Base-by-base conservation (phyloP, 2,797 vertebrate species). In the Chrosomus eos region DNA sequence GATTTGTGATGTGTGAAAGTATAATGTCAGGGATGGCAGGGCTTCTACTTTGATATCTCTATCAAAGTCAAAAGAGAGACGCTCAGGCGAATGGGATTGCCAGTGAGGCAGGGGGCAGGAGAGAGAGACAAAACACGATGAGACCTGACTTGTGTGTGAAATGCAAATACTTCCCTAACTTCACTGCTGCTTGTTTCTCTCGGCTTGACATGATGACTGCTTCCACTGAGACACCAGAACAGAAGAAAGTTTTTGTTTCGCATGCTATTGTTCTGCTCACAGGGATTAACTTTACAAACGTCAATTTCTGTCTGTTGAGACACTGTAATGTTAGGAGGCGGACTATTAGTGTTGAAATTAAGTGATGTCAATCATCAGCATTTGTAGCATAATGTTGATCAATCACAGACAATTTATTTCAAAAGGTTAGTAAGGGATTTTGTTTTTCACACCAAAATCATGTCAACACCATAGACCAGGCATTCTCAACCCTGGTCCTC, bases 31-130 rank as follows among this genome's bases (percentile, higher is more conserved):
- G 26, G 68, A 58, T 74, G 55, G 76, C 81, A 45, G 60, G 18
- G 48, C 21, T 83, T 80, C n/a, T 79, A 28, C 53, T 85, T 81
- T 87, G 62, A 77, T 84, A 81, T 81, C 36, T 85, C n/a, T 68
- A 76, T 84, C 71, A 76, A 87, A 87, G 77, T 68, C 33, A 67
- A 73, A 64, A 70, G 48, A 62, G 23, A 60, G 36, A 62, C 13
- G 13, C 2, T 48, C 26, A 51, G n/a, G 60, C 6, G 16, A 67
- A 75, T 18, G 38, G 81, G 72, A 83, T 55, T 78, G 62, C n/a
- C 51, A 31, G 64, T 70, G 62, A 78, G n/a, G 75, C 62, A 55
- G 72, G 48, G 82, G 36, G 74, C 62, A 60, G 18, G 45, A 75
- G 58, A 81, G 43, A 85, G 23, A 72, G 68, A 81, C 18, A 53